Conservation (phyloP, 2,888 invertebrate genomes). For the Tuta absoluta region DNA sequence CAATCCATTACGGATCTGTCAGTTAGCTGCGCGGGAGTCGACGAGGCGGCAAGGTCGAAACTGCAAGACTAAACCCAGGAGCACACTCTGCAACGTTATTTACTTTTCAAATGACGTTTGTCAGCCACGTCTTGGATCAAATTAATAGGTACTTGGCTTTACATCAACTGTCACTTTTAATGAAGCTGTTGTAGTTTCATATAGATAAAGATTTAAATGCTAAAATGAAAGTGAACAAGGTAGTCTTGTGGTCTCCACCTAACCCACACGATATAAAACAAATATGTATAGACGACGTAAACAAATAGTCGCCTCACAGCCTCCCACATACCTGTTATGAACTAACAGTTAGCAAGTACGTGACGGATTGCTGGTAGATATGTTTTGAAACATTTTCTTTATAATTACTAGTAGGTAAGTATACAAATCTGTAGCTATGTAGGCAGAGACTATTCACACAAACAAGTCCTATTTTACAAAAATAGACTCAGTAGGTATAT, state of each 20-base stretch:
- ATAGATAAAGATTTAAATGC: not conserved
- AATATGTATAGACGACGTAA: no score
- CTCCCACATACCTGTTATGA: no score
- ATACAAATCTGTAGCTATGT: no score
- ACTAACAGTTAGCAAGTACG: no score
- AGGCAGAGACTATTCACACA: no score
- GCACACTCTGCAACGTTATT: slow-evolving; percentile 30
- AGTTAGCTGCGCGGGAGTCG: slow-evolving; percentile 64
- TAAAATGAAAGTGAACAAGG: no score
- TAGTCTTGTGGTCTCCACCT: no score
- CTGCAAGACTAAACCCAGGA: slow-evolving; percentile 52
- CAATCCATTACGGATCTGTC: slow-evolving; percentile 69
- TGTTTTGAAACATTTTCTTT: no score
- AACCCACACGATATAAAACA: no score
- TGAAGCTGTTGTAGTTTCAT: not conserved
- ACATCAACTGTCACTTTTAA: slow-evolving; percentile 4
- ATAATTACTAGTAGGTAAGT: no score
- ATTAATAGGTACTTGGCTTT: not conserved
- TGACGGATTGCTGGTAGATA: no score
- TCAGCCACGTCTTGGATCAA: not conserved
- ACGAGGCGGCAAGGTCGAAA: slow-evolving; percentile 67
- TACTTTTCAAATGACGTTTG: not conserved
- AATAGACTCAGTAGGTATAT: not conserved
- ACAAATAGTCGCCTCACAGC: no score
- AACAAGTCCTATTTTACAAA: not conserved